Evolutionary conservation across 2,888 invertebrate species (phyloP).

Genomic region (Erannis defoliaria): DNA sequence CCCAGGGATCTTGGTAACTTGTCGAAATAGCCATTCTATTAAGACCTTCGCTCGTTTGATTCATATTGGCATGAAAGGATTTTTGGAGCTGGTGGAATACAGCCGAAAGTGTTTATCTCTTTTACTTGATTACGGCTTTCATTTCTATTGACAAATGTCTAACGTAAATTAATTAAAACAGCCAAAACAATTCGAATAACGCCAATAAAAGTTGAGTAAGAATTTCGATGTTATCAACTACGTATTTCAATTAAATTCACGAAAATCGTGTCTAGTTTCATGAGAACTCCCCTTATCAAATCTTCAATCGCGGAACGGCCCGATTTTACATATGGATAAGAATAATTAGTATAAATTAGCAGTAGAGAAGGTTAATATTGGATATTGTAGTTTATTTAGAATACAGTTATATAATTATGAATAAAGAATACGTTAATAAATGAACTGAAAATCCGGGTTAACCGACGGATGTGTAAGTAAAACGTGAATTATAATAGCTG

Average conservation of each 20-base stretch:
- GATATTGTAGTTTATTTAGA: constrained; percentile 30
- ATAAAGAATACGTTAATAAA: constrained; percentile 27
- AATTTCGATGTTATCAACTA: constrained; percentile 48
- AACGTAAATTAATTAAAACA: constrained; percentile 33
- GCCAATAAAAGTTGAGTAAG: constrained; percentile 25
- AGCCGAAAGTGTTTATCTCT: constrained; percentile 60
- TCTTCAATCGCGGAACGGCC: constrained; percentile 43
- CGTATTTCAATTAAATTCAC: constrained; percentile 48
- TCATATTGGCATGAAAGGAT: constrained; percentile 34
- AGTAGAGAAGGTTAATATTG: constrained; percentile 35
- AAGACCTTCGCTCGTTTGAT: constrained; percentile 41
- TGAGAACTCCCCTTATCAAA: constrained; percentile 52
- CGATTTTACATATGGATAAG: constrained; percentile 42
- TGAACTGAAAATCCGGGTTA: constrained; percentile 34
- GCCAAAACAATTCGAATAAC: constrained; percentile 10
- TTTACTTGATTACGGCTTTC: constrained; percentile 55
- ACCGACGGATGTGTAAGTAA: constrained; percentile 12
- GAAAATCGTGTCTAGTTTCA: constrained; percentile 44
- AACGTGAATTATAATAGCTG: constrained; percentile 20
- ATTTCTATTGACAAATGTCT: constrained; percentile 52
- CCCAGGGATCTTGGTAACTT: constrained; percentile 38
- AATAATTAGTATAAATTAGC: constrained; percentile 43
- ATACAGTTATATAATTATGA: constrained; percentile 17
- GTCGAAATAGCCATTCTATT: constrained; percentile 43
- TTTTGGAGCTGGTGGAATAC: constrained; percentile 51